These are phyloP conservation scores for Cryptoleucopteryx plumbea DNA, from an alignment of 2,113 vertebrate species.

Conservation along the genomic window DNA sequence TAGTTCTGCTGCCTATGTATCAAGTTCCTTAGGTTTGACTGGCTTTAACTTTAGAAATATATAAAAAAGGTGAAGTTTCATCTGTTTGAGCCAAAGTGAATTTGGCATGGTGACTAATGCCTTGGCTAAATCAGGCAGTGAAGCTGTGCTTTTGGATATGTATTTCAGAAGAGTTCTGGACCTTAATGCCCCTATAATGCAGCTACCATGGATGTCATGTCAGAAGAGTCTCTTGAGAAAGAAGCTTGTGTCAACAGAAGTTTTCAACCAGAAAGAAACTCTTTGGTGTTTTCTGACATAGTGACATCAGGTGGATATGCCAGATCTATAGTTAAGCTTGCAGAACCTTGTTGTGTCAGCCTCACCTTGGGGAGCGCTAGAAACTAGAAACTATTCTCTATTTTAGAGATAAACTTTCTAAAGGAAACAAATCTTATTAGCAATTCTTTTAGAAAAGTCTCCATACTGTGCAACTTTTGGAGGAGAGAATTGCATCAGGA, in stretches of 20 bases:
- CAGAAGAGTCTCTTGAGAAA: not conserved
- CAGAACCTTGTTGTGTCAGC: not conserved
- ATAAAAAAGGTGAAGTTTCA: not conserved
- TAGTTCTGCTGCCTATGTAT: not conserved
- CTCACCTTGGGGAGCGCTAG: not conserved
- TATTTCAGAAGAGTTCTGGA: not conserved
- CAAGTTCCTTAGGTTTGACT: not conserved
- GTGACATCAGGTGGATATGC: not conserved
- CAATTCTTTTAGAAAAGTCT: not conserved
- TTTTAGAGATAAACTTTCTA: not conserved
- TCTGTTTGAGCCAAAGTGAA: not conserved
- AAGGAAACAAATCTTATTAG: not conserved
- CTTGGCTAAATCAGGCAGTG: not conserved
- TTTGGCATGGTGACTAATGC: not conserved
- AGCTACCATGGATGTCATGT: not conserved
- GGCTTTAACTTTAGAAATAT: not conserved
- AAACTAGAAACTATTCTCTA: not conserved
- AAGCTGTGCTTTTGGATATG: not conserved
- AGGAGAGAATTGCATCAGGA: not conserved
- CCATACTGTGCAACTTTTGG: accelerated
- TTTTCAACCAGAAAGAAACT: not conserved
- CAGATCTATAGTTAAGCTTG: not conserved
- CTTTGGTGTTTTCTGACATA: not conserved
- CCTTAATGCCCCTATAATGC: not conserved
- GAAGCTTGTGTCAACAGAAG: not conserved